These are phyloP conservation scores for Bungarus multicinctus DNA, from an alignment of 2,113 vertebrate species.

Conservation along the genomic window DNA sequence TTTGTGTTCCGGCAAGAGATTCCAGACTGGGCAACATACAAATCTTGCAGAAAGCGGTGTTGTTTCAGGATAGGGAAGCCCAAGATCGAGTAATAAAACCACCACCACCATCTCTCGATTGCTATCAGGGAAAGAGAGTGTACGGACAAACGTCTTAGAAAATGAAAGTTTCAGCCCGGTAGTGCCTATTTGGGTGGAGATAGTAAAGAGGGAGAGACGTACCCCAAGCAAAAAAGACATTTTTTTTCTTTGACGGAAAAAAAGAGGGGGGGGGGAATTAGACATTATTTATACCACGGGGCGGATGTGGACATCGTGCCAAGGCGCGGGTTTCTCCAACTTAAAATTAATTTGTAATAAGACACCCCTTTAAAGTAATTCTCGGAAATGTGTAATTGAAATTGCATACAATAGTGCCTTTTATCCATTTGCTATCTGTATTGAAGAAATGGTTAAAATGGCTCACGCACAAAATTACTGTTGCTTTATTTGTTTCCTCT, in stretches of 20 bases:
- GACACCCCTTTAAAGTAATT: constrained; percentile 31
- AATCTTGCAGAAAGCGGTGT: neutral
- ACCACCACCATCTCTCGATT: too few species aligned
- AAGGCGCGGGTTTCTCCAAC: constrained; percentile 25
- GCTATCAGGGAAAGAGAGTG: neutral
- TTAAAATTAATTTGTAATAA: neutral
- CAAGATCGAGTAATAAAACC: neutral
- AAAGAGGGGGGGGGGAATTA: neutral
- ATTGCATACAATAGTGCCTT: constrained; percentile 10
- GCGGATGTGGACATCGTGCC: neutral
- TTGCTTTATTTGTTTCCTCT: neutral
- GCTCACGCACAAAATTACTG: neutral
- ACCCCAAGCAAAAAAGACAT: neutral
- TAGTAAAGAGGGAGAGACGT: neutral
- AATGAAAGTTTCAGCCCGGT: constrained; percentile 39
- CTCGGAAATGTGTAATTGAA: constrained; percentile 40
- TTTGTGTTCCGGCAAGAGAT: neutral
- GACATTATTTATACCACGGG: neutral
- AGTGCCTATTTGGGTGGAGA: constrained; percentile 24
- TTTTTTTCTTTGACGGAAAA: neutral
- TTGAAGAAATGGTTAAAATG: neutral
- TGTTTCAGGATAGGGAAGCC: neutral
- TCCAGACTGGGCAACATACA: constrained; percentile 13
- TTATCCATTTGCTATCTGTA: neutral
- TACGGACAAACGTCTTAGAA: neutral